Evolutionary conservation across 2,888 invertebrate species (phyloP).

Genomic region (Sycophila texana): DNA sequence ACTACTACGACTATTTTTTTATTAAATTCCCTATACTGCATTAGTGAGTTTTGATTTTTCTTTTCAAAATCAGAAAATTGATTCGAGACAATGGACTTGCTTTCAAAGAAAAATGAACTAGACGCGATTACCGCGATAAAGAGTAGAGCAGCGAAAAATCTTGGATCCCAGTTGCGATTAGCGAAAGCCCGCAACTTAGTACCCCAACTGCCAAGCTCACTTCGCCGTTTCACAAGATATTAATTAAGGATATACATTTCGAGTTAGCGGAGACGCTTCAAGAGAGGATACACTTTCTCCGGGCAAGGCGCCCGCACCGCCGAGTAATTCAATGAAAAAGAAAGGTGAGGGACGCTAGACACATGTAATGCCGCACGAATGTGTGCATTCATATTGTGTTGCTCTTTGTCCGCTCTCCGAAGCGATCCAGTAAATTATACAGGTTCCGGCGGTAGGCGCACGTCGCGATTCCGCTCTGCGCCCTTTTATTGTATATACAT

Average conservation of each 20-base stretch:
- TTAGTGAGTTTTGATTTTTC: no score
- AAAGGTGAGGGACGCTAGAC: not conserved
- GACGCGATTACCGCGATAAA: no score
- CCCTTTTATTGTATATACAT: no score
- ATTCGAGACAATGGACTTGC: no score
- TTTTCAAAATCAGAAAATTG: no score
- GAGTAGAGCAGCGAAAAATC: no score
- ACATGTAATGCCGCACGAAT: not conserved
- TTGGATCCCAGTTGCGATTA: not conserved
- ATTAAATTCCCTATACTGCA: no score
- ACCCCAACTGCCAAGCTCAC: not conserved
- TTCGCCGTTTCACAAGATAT: slow-evolving; percentile 5
- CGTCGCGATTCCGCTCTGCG: no score
- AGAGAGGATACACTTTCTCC: not conserved
- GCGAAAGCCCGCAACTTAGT: not conserved
- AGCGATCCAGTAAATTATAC: not conserved
- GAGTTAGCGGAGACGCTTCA: not conserved
- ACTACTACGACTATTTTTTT: no score
- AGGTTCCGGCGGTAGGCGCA: no score
- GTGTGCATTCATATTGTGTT: not conserved
- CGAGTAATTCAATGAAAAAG: slow-evolving; percentile 12
- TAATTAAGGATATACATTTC: slow-evolving; percentile 21
- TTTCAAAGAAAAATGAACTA: not conserved
- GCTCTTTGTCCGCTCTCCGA: not conserved
- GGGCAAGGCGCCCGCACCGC: no score